These are phyloP conservation scores for Abscondita cerata DNA, from an alignment of 2,888 invertebrate genomes.

Conservation along the genomic window DNA sequence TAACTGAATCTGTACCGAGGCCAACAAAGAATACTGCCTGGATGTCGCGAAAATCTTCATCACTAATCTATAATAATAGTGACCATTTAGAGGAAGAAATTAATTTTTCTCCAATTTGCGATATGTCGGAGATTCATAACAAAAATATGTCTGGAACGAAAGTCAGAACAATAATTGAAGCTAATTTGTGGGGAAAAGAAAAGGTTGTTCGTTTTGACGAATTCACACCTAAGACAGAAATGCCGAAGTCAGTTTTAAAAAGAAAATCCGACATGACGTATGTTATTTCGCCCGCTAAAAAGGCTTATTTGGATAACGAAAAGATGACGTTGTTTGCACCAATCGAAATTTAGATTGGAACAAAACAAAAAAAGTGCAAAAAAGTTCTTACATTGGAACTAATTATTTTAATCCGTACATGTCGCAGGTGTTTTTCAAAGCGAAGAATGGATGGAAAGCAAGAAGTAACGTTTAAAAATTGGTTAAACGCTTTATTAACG, in stretches of 20 bases:
- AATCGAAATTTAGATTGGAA: slow-evolving; percentile 16
- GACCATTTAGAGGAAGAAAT: background rate
- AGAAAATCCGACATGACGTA: slow-evolving; percentile 40
- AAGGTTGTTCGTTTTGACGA: background rate
- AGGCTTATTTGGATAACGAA: slow-evolving; percentile 6
- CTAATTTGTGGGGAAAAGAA: slow-evolving; percentile 46
- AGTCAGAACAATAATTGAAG: background rate
- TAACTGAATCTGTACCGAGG: background rate
- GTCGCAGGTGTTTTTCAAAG: slow-evolving; percentile 72
- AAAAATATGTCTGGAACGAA: background rate
- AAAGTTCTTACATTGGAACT: slow-evolving; percentile 12
- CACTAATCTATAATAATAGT: background rate
- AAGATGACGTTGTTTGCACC: slow-evolving; percentile 21
- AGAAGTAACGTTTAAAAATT: slow-evolving; percentile 75
- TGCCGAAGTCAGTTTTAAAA: slow-evolving; percentile 32
- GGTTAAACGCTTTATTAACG: slow-evolving; percentile 79
- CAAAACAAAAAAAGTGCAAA: slow-evolving; percentile 18
- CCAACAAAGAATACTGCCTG: background rate
- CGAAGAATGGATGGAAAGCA: slow-evolving; percentile 72
- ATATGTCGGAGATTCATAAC: background rate
- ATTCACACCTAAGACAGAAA: slow-evolving; percentile 31
- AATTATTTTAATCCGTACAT: slow-evolving; percentile 68
- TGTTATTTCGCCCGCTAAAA: slow-evolving; percentile 41
- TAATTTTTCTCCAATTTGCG: slow-evolving; percentile 11
- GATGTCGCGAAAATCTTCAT: background rate